A percentile compares a stretch with the other conserved stretches of the same genome.
Evolutionary conservation across 2,888 invertebrate genomes (phyloP).

Genomic region (Endotricha flammealis): DNA sequence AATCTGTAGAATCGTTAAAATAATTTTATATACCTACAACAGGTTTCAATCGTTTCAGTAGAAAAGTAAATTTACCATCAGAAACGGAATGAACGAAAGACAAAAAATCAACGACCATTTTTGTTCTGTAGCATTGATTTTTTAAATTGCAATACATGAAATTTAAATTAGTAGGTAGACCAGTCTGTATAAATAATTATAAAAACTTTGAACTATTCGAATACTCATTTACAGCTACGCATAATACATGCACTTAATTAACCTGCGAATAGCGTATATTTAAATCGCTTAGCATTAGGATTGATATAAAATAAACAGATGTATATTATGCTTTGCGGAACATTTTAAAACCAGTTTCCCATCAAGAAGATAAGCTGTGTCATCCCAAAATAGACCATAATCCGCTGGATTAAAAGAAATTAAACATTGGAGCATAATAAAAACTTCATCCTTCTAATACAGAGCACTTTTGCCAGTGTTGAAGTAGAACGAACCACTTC

Average conservation of each 20-base stretch:
- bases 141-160: too few relatives aligned
- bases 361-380: neutral
- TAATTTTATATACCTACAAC: too few relatives aligned
- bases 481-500: conserved; percentile 69
- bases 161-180: too few relatives aligned
- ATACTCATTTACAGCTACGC: neutral
- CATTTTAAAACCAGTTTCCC: conserved; percentile 1
- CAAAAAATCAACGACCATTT: too few relatives aligned
- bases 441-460: conserved; percentile 62
- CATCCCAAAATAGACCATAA: conserved; percentile 14
- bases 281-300: conserved; percentile 1
- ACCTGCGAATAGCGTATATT: conserved; percentile 1
- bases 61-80: too few relatives aligned
- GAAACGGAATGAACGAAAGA: too few relatives aligned
- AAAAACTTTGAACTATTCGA: too few relatives aligned
- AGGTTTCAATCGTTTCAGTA: too few relatives aligned
- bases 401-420: conserved; percentile 50
- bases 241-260: neutral
- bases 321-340: neutral
- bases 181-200: too few relatives aligned
- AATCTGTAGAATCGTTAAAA: too few relatives aligned
- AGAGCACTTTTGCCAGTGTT: conserved; percentile 63
- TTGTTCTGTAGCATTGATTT: too few relatives aligned
- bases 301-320: neutral
- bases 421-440: conserved; percentile 56